phyloP scores from a whole-genome alignment of 2,888 invertebrate species.

The Hypercompe scribonia region DNA sequence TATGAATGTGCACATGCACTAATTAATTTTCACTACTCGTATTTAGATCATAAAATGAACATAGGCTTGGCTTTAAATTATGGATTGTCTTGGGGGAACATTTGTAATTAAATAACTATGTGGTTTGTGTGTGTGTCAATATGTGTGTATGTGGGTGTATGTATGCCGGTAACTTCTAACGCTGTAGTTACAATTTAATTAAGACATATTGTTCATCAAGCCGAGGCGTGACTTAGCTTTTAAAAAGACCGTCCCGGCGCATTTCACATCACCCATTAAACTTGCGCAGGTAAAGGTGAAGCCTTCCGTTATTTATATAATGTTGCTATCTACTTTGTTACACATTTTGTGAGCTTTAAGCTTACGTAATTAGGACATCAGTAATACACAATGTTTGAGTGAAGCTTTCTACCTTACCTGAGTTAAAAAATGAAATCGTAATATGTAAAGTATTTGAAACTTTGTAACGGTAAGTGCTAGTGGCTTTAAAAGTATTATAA shows the following conservation, averaged over 20 bases:
- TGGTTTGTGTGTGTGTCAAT: constrained; percentile 50
- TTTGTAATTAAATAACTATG: constrained; percentile 78
- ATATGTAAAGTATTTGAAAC: constrained; percentile 24
- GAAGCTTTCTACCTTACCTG: constrained; percentile 18
- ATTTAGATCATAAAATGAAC: constrained; percentile 48
- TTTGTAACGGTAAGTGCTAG: constrained; percentile 29
- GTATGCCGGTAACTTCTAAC: constrained; percentile 65
- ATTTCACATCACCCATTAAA: constrained; percentile 69
- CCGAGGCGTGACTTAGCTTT: constrained; percentile 77
- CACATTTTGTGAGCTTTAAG: constrained; percentile 33
- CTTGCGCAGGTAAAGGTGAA: constrained; percentile 55
- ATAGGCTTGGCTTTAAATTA: constrained; percentile 56
- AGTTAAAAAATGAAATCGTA: constrained; percentile 26
- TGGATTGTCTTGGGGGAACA: constrained; percentile 62
- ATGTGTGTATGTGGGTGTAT: constrained; percentile 38
- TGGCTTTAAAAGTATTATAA: constrained; percentile 34
- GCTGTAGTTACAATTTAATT: constrained; percentile 75
- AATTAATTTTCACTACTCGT: constrained; percentile 41
- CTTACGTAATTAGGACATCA: constrained; percentile 9
- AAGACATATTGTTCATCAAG: constrained; percentile 80
- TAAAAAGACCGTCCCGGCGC: constrained; percentile 70
- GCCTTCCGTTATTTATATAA: constrained; percentile 64
- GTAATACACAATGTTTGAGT: neutral
- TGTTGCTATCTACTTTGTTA: constrained; percentile 53
- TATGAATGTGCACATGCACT: constrained; percentile 58